Evolutionary conservation across 2,888 invertebrate genomes (phyloP), one percentile per base, ranked within the genome.

Genomic region (Aspidapion aeneum): DNA sequence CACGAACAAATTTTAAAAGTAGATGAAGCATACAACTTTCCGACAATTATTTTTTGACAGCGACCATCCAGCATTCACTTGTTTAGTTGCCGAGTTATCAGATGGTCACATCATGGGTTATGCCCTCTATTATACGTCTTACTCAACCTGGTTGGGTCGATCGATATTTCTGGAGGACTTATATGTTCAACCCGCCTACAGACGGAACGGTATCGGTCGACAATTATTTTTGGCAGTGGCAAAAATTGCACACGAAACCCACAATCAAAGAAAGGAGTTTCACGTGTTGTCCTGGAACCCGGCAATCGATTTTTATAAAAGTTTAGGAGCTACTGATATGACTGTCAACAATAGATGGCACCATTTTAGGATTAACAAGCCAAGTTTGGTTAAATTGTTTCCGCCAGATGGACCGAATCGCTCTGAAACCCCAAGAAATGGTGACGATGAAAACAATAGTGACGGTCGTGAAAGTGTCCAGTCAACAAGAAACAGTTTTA

Each of bases 121-220:
- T 77, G 87, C 91, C 0, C 76, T 96, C 17, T 96, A 89, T 79
- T 95, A 89, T 79, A 87, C 86, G 64, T 86, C 86, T 0, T 96
- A 94, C 79, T 94, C 94, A 1, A 93, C 95, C 0, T 95, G 94
- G 92, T 81, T 87, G 70, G 96, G 96, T 0, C 87, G 86, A 74
- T 82, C 87, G 0, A 82, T 93, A 72, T 90, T 90, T 81, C 82
- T 97, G 62, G 96, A 97, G 79, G 96, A 96, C 78, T 75, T 97
- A 21, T 96, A 91, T 77, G 89, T 96, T 1, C 84, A 86, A 17
- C 84, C 85, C 0, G 77, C 80, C 1, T 85, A 85, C 75, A 83
- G 95, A 19, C 81, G 84, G 1, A 80, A 81, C 55, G 89, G 90
- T 0, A 78, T 91, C 48, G 94, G 94, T 0, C 82, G 81, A 63